Conservation (phyloP, 1,140 invertebrate genomes). For the Maniola jurtina region DNA sequence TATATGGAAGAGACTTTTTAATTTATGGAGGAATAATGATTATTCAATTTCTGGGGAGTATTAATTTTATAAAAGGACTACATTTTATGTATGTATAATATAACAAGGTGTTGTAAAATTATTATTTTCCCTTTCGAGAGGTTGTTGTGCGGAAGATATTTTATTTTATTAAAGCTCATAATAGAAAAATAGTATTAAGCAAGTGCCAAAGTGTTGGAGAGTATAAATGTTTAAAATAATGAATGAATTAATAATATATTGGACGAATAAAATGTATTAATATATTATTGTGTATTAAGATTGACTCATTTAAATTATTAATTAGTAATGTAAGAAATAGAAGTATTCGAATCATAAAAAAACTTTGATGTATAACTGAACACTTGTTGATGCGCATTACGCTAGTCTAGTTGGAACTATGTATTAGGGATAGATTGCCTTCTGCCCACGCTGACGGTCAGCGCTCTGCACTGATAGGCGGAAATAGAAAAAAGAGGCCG, state of each 20-base stretch:
- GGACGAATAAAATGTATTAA: background rate
- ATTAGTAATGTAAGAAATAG: background rate
- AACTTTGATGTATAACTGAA: constrained; percentile 15
- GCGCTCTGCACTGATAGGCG: too few species aligned
- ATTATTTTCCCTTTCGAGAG: too few species aligned
- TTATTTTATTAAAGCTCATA: background rate
- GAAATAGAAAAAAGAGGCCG: too few species aligned
- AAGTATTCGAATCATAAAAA: constrained; percentile 2
- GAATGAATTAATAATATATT: background rate
- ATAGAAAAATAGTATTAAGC: constrained; percentile 4
- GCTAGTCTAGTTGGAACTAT: constrained; percentile 11
- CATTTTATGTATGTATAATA: too few species aligned
- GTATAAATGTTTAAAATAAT: constrained; percentile 4
- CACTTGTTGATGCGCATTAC: constrained; percentile 26
- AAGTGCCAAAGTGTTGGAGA: constrained; percentile 4
- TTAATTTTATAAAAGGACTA: too few species aligned
- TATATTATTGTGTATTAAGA: background rate
- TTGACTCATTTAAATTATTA: constrained; percentile 9
- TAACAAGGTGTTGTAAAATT: too few species aligned
- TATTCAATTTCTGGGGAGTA: too few species aligned
- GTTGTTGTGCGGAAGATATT: too few species aligned
- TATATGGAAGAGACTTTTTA: too few species aligned
- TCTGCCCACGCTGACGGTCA: too few species aligned
- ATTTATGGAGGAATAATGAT: too few species aligned
- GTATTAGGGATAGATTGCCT: too few species aligned